Base-by-base conservation (phyloP, 2,888 invertebrate genomes). In the Chymomyza fuscimana region DNA sequence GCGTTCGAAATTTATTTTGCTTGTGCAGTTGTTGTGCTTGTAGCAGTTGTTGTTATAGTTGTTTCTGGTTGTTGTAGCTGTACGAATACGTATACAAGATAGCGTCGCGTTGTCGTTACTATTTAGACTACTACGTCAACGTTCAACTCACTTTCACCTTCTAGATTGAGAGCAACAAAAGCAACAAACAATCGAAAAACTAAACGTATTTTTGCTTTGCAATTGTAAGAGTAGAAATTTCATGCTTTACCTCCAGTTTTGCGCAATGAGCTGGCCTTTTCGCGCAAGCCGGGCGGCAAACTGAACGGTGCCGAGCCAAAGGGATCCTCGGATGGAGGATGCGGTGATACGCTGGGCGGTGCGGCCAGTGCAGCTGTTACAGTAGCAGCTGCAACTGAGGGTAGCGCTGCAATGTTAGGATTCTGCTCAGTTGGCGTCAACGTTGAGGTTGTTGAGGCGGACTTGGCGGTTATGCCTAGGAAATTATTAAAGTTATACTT, bases 261-360 rank as follows among this genome's bases (percentile, higher is more conserved):
- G 77, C 91, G 91, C 78, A 91, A 78, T 70, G 92, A 87, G 69
- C 88, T 87, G 22, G 92, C 91, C 83, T 92, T 92, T 80, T 92
- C 92, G 71, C 93, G 92, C 78, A 93, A 88, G 73, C 92, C 92
- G 67, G 92, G 91, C 60, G 95, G 95, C 91, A 95, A 93, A 92
- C 94, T 95, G 91, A 97, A 96, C 22, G 97, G 97, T 69, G 96
- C 96, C 81, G 95, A 95, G 83, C 95, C 95, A 91, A 97, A 97
- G 16, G 96, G 96, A 92, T 96, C 95, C 88, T 95, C 94, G 5
- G 93, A 92, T n/a, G 80, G 54, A 68, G 93, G 89, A 63, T 93
- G 93, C 66, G 87, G 78, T n/a, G 79, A 67, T 16, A 65, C 29
- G 64, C 76, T 70, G 7, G 75, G 10, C 40, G 81, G 83, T 77